Base-by-base conservation (phyloP, 1,140 invertebrate genomes). In the Eupeodes corollae region DNA sequence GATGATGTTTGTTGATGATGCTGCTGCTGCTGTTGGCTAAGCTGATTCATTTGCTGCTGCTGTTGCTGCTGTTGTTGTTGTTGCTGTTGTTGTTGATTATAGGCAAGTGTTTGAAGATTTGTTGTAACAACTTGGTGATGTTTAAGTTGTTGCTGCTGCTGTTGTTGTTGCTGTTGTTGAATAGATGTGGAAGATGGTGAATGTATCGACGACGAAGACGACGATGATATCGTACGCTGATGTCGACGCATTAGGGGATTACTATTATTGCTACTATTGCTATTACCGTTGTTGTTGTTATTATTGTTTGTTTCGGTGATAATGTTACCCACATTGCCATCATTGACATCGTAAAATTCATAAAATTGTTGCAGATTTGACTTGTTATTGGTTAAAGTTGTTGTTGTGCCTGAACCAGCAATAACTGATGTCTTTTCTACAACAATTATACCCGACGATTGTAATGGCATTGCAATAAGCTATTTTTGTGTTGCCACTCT, bases 161-260 rank as follows among this genome's bases (percentile, higher is more conserved):
- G 37, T 49, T 32, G 44, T 50, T 55, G 51, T 14, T 48, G 47
- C 44, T 59, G 52, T 46, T 53, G 51, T 38, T 54, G 26, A 50
- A 51, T 34, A 34, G 44, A 18, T n/a, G 39, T 45, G 33, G 34
- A 37, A 37, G 35, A 37, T 39, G 44, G 49, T 61, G 48, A 52
- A 54, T 58, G 61, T 56, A 32, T 61, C 55, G 30, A 61, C 56
- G 41, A 61, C 61, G 30, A 61, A 56, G 13, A n/a, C 45, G 49
- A 34, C 53, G 49, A 33, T 52, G 50, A 42, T 54, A 52, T 48
- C 48, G 46, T 42, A 33, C 39, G 39, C 32, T 39, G 31, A 18
- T 39, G n/a, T 41, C 39, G 38, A 41, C 38, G 26, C 38, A 32
- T 42, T 31, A 33, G 18, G 9, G 35, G 34, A 32, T 15, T 47